Percentiles rank a stretch among this genome's conserved stretches.
phyloP scores from a whole-genome alignment of 2,797 vertebrate genomes.

The Alca torda region DNA sequence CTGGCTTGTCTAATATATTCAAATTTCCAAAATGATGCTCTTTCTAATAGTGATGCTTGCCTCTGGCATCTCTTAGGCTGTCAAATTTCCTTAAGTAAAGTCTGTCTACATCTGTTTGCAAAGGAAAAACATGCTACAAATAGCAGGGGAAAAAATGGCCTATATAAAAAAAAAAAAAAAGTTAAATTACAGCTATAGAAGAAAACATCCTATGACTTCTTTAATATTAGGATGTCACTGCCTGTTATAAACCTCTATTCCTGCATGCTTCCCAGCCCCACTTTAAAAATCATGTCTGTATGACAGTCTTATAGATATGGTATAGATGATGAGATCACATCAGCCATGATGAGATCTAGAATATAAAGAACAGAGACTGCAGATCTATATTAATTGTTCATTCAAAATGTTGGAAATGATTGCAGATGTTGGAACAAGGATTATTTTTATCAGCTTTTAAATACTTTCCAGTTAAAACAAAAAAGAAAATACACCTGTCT shows the following conservation, averaged over 20 bases:
- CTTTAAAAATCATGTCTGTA: background rate
- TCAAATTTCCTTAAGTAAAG: slow-evolving; percentile 39
- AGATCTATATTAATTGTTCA: background rate
- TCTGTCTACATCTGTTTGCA: background rate
- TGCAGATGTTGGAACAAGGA: background rate
- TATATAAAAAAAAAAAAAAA: background rate
- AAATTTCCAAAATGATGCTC: slow-evolving; percentile 31
- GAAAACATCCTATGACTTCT: background rate
- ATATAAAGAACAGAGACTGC: background rate
- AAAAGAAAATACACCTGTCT: background rate
- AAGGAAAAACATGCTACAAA: background rate
- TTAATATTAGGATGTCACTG: background rate
- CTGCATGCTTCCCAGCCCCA: background rate
- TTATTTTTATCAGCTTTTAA: background rate
- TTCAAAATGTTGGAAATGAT: background rate
- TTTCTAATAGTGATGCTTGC: slow-evolving; percentile 45
- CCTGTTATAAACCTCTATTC: background rate
- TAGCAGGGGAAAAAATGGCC: background rate
- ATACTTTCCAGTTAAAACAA: background rate
- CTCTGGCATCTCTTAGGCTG: slow-evolving; percentile 45
- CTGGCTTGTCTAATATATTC: slow-evolving; percentile 51
- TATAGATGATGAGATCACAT: background rate
- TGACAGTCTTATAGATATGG: background rate
- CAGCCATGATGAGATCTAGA: background rate
- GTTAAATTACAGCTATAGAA: background rate